Base-by-base conservation (phyloP, 2,113 vertebrate genomes). In the Channa argus region DNA sequence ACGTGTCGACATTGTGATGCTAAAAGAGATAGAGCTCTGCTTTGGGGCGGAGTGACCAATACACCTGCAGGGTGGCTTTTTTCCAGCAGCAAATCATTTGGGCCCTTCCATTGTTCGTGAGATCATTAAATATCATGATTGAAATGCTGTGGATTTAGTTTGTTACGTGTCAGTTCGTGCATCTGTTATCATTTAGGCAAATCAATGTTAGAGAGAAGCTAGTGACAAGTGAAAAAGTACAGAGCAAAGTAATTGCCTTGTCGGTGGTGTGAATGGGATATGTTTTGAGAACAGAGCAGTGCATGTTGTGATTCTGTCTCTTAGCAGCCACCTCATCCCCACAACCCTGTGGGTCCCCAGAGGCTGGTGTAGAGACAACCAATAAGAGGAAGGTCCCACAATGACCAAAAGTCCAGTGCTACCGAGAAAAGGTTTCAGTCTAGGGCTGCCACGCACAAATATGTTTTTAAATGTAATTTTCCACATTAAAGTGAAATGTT, bases 301-400 rank as follows among this genome's bases (percentile, higher is more conserved):
- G 77, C 85, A 66, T 87, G 86, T 85, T 89, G 87, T 92, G 90
- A 85, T 76, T 88, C 88, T 79, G 87, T 90, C 74, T 92, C 89
- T 86, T 83, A 92, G 89, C 90, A 92, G 89, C 89, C 83, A 74
- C 71, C 89, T 87, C 86, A 80, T 89, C 77, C 70, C 88, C 81
- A 82, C 83, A 76, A 75, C 79, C 86, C 80, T 4, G 63, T 53
- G n/a, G 71, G 62, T 83, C 86, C 86, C 84, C 60, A 63, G 64
- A 70, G 88, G 83, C 83, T 34, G 11, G 13, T 3, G 55, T 61
- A 11, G 11, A 37, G 47, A 56, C 52, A 39, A 81, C 86, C 89
- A 87, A 92, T 92, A 79, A 70, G 43, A 79, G 60, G 2, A 3
- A 71, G 71, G 54, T 59, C 70, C 74, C 74, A 69, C 80, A 36